Percentiles rank a stretch among this genome's conserved stretches.
Evolutionary conservation across 2,797 vertebrate species (phyloP).

Genomic region (Anabacerthia variegaticeps): DNA sequence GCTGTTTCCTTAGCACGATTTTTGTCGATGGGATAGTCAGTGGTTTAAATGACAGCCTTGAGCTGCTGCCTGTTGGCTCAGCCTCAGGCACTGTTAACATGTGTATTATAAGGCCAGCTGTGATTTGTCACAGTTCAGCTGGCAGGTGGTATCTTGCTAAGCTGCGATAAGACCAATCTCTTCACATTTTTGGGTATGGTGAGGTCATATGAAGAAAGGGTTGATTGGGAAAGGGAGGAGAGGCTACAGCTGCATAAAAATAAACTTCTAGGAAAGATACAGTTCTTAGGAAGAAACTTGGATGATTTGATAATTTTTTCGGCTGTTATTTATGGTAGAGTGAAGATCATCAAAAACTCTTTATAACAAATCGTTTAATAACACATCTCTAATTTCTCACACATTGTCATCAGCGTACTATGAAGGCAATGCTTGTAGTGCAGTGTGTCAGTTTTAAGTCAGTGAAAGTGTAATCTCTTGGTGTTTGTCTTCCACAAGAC

Average conservation of each 20-base stretch:
- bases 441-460: not conserved
- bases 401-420: not conserved
- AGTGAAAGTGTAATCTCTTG: not conserved
- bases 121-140: slow-evolving; percentile 41
- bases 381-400: not conserved
- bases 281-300: not conserved
- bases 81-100: not conserved
- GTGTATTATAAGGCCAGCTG: slow-evolving; percentile 3
- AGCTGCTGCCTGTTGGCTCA: not conserved
- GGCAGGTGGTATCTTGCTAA: slow-evolving; percentile 34
- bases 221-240: not conserved
- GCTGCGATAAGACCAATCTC: slow-evolving; percentile 27
- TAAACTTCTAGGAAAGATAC: not conserved
- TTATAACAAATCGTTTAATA: not conserved
- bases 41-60: not conserved
- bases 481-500: not conserved
- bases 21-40: not conserved
- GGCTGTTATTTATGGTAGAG: not conserved
- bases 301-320: not conserved
- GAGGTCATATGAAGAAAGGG: not conserved
- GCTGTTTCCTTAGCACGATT: not conserved
- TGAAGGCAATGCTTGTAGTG: not conserved
- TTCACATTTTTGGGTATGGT: slow-evolving; percentile 11
- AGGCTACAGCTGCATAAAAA: not conserved
- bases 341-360: not conserved